Evolutionary conservation across 2,113 vertebrate species (phyloP), one percentile per base, ranked within the genome.

Genomic region (Gnathonemus echidnorhynchus): DNA sequence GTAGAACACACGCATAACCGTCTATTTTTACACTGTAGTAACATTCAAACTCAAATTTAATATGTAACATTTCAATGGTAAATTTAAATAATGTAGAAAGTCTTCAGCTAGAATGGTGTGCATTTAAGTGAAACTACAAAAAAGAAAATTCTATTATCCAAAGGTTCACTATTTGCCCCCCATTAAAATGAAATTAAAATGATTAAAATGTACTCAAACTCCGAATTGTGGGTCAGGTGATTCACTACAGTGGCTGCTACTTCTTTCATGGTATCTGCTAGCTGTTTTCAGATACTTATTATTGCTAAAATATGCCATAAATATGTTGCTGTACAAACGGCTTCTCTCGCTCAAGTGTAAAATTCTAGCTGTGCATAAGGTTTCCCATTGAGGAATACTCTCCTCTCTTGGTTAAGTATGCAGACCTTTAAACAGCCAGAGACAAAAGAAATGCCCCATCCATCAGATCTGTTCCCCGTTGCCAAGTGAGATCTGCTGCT

Each of bases 351-450:
- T 70, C 10, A 31, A 4, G 35, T 42, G 17, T 80, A 80, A 80
- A 80, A 80, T 80, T 35, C 19, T 24, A 74, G 27, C 62, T 45
- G n/a, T 11, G 58, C 5, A 13, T n/a, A 48, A 48, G 5, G 83
- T 24, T 48, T 3, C 45, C 83, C 8, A 24, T 1, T 85, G 77
- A 83, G 39, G 15, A 83, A 70, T 70, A 31, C 31, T 39, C 15
- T 83, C 19, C 39, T 45, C 5, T 24, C 31, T 24, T 7, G 19
- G 83, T 48, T 3, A 24, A 2, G 21, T 85, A 3, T 49, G 39
- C 83, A 84, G 27, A 42, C 1, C 2, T 92, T 92, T 92, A 91
- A 93, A 93, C 96, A 95, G 92, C 95, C 94, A 94, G 93, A 95
- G 95, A 95, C 95, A 95, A 94, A 92, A 6, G 3, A 66, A 85